Percentiles rank a stretch among this genome's conserved stretches.
These are phyloP conservation scores for Tenthredo scrophulariae DNA, from an alignment of 2,888 invertebrate genomes.

Conservation along the genomic window DNA sequence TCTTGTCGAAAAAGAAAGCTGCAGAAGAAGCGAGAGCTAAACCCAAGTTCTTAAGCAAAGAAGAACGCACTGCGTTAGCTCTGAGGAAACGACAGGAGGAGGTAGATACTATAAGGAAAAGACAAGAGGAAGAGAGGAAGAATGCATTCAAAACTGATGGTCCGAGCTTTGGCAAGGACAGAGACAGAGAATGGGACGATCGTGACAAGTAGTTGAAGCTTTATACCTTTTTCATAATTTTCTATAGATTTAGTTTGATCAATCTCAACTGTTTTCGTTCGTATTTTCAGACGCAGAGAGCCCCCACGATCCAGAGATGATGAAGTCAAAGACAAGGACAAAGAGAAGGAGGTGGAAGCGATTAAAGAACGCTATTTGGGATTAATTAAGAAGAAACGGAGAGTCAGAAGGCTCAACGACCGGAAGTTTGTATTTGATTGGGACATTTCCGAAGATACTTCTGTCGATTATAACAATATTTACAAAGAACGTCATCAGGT, in stretches of 20 bases:
- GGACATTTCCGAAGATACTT: slow-evolving; percentile 99
- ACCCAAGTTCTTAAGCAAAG: slow-evolving; percentile 98
- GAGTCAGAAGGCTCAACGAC: slow-evolving; percentile 96
- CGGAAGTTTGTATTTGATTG: slow-evolving; percentile 99
- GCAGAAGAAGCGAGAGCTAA: slow-evolving; percentile 97
- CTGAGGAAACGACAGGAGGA: slow-evolving; percentile 93
- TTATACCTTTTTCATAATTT: background rate
- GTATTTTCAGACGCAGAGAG: slow-evolving; percentile 69
- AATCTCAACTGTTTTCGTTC: background rate
- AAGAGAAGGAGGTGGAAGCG: slow-evolving; percentile 95
- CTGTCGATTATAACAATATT: slow-evolving; percentile 96
- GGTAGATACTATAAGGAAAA: slow-evolving; percentile 89
- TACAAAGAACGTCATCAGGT: slow-evolving; percentile 98
- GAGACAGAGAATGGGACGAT: slow-evolving; percentile 79
- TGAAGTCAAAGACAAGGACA: slow-evolving; percentile 88
- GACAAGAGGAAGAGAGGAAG: slow-evolving; percentile 83
- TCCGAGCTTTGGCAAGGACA: slow-evolving; percentile 74
- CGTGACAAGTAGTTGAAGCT: slow-evolving; percentile 71
- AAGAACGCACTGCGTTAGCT: slow-evolving; percentile 95
- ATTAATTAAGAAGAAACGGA: slow-evolving; percentile 93
- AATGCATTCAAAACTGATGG: slow-evolving; percentile 67
- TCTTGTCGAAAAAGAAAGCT: slow-evolving; percentile 96
- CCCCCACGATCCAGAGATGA: slow-evolving; percentile 78
- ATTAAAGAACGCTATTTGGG: slow-evolving; percentile 98
- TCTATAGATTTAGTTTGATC: background rate